These are phyloP conservation scores for Drosophila lacicola DNA, from an alignment of 2,888 invertebrate species.

Conservation along the genomic window DNA sequence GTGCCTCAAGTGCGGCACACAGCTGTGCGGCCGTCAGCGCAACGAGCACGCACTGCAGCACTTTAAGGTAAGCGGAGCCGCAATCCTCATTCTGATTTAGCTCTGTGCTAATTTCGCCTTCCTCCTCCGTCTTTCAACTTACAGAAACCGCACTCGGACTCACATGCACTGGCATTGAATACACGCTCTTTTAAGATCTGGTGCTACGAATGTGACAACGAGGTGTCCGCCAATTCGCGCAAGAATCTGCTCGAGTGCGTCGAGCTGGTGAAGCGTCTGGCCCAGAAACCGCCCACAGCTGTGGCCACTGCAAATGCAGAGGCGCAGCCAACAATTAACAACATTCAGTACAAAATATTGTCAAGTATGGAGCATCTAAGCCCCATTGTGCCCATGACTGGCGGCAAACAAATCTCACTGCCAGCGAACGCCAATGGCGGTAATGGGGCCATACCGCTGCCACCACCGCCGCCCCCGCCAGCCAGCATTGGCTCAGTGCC, in stretches of 20 bases:
- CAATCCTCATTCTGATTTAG: no score
- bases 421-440: background rate
- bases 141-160: slow-evolving; percentile 90
- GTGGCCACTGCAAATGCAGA: slow-evolving; percentile 7
- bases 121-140: background rate
- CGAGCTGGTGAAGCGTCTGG: slow-evolving; percentile 89
- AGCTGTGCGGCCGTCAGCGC: slow-evolving; percentile 89
- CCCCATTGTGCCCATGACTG: slow-evolving; percentile 61
- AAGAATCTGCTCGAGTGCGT: slow-evolving; percentile 91
- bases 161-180: slow-evolving; percentile 90
- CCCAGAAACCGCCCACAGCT: slow-evolving; percentile 70
- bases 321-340: slow-evolving; percentile 48
- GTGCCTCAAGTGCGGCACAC: slow-evolving; percentile 92
- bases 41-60: slow-evolving; percentile 91
- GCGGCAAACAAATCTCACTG: slow-evolving; percentile 24
- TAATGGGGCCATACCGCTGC: slow-evolving; percentile 47
- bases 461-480: slow-evolving; percentile 37
- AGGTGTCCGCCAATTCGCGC: slow-evolving; percentile 87
- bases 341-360: slow-evolving; percentile 77
- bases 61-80: slow-evolving; percentile 85
- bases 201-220: slow-evolving; percentile 92
- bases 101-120: background rate
- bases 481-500: slow-evolving; percentile 63
- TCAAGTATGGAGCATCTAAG: slow-evolving; percentile 67
- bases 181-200: slow-evolving; percentile 90